Percentiles rank a stretch among this genome's conserved stretches.
phyloP scores from a whole-genome alignment of 1,140 invertebrate species.

The Heliconius melpomene region DNA sequence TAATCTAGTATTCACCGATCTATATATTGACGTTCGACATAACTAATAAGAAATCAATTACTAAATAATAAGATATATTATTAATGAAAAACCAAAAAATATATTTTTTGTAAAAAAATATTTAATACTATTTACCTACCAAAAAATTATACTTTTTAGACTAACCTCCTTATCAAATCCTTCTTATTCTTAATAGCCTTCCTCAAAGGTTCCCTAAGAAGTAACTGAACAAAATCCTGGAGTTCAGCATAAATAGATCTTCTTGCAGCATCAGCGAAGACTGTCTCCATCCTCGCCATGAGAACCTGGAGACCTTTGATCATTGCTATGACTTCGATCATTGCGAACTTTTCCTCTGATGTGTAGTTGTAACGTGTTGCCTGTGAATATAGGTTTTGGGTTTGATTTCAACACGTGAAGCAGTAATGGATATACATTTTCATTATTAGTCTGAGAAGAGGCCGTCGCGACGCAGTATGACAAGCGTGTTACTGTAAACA shows the following conservation, averaged over 20 bases:
- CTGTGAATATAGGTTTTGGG: conserved; percentile 38
- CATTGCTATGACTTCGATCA: conserved; percentile 99
- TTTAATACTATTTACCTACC: too few relatives aligned
- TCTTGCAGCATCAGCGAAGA: conserved; percentile 97
- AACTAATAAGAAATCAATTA: too few relatives aligned
- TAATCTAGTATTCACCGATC: too few relatives aligned
- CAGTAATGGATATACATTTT: too few relatives aligned
- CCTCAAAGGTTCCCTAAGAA: conserved; percentile 94
- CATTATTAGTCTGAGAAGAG: too few relatives aligned
- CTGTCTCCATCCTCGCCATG: conserved; percentile 98
- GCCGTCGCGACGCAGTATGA: too few relatives aligned
- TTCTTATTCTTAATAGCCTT: conserved; percentile 99
- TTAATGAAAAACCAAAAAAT: too few relatives aligned
- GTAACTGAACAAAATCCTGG: conserved; percentile 98
- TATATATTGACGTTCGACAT: too few relatives aligned
- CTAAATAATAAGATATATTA: too few relatives aligned
- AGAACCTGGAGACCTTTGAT: conserved; percentile 99
- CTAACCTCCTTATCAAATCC: conserved; percentile 94
- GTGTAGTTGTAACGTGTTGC: conserved; percentile 99
- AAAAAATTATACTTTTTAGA: not conserved
- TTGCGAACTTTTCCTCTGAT: conserved; percentile 98
- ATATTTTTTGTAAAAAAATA: too few relatives aligned
- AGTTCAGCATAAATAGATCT: conserved; percentile 96
- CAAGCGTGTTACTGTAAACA: too few relatives aligned
- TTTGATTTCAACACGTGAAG: not conserved